A percentile compares a stretch with the other conserved stretches of the same genome.
Conservation (phyloP, 2,888 invertebrate species). For the Lochmaea crataegi region DNA sequence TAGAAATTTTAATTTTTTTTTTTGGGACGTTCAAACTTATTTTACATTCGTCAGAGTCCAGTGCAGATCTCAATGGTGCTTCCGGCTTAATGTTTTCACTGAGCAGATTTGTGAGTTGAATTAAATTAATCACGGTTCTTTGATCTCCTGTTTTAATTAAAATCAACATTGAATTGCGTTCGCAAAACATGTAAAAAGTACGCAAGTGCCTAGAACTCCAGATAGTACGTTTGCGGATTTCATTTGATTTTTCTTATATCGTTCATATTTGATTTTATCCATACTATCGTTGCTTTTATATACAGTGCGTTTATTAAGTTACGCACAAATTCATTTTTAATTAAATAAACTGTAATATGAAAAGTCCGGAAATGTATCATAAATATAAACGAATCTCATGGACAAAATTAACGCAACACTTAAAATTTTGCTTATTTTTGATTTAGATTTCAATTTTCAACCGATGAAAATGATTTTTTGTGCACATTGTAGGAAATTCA, state of each 20-base stretch:
- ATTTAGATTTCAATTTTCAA: no score
- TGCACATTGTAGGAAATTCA: no score
- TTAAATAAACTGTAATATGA: no score
- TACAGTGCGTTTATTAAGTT: not conserved
- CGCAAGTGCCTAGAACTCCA: not conserved
- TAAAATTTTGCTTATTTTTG: no score
- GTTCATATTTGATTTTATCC: no score
- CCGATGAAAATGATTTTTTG: no score
- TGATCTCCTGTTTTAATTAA: conserved; percentile 43
- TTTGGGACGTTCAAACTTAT: not conserved
- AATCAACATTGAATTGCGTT: conserved; percentile 33
- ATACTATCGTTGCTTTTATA: no score
- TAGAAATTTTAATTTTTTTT: not conserved
- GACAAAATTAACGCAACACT: no score
- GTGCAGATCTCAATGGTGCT: conserved; percentile 6
- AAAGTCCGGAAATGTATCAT: no score
- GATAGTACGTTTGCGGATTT: not conserved
- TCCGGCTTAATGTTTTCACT: conserved; percentile 32
- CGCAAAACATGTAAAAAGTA: conserved; percentile 23
- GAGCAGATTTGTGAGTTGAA: conserved; percentile 38
- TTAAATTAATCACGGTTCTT: conserved; percentile 44
- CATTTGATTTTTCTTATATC: no score
- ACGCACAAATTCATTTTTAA: not conserved
- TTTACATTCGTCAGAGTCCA: not conserved
- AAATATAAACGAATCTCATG: no score